Evolutionary conservation across 35 echinoderm and acorn worm species (phyloP), one percentile per base, ranked within the genome.

Genomic region (Holothuria glaberrima): DNA sequence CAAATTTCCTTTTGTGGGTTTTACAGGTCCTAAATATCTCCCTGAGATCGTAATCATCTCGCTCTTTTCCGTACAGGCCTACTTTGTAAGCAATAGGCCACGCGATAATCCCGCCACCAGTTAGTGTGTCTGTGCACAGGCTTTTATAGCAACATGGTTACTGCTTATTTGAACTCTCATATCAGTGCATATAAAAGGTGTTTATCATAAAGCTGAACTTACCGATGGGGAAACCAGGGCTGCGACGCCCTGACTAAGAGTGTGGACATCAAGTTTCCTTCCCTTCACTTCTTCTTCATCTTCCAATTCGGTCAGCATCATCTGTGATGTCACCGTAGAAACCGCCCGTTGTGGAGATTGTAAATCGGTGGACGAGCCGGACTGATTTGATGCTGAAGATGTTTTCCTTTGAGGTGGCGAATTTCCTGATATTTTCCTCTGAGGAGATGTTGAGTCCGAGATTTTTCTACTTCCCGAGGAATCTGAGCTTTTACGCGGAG

Each of bases 161-260:
- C 36, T 41, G 36, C 36, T 41, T 41, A 7, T 4, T 41, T 41
- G 36, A 7, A 41, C 36, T 41, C 36, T 41, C 36, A 41, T 41
- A 41, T 41, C 36, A n/a, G n/a, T n/a, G n/a, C n/a, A 41, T 41
- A 41, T 41, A 4, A 41, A 41, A 41, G 36, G 36, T 41, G 36
- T 41, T 41, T 41, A 41, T 41, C 36, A 7, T 41, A 41, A 41
- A 41, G 36, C 36, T 41, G 2, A 41, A 96, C 94, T 90, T 93
- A 96, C 94, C 94, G 94, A 93, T 38, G 94, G 94, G 63, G 89
- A 96, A 30, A 96, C 91, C 25, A 96, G 62, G 18, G 94, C 91
- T 30, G 94, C 94, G 12, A 96, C 81, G 59, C 94, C 94, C 57
- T 90, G 83, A 63, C 94, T 93, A 16, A 96, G 71, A 28, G 91